phyloP scores from a whole-genome alignment of 2,797 vertebrate genomes.

The Alauda arvensis region DNA sequence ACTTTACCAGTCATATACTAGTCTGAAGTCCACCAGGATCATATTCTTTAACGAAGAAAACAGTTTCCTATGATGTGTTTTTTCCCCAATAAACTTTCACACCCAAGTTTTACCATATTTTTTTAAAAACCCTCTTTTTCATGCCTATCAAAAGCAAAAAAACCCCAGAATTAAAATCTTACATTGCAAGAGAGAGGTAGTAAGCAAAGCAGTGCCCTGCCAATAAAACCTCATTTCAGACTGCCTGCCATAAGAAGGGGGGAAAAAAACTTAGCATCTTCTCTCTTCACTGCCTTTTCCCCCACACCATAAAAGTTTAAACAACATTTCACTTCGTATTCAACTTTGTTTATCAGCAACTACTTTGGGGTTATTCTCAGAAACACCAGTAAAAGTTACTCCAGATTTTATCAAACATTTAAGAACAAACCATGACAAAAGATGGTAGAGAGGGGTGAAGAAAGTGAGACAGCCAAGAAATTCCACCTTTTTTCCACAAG shows the following conservation, averaged over 20 bases:
- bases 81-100: neutral
- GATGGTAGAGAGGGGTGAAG: accelerated
- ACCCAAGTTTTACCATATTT: accelerated
- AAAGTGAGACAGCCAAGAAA: neutral
- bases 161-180: neutral
- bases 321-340: neutral
- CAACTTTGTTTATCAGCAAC: neutral
- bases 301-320: accelerated
- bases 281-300: no score
- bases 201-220: neutral
- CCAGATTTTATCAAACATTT: neutral
- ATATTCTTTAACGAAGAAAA: neutral
- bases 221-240: accelerated
- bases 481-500: accelerated
- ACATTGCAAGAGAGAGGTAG: accelerated
- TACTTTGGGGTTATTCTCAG: neutral
- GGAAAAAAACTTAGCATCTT: neutral
- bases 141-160: neutral
- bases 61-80: accelerated
- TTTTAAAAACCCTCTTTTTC: neutral
- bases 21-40: neutral
- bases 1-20: neutral
- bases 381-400: neutral
- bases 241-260: accelerated
- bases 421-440: neutral